Evolutionary conservation across 1,140 invertebrate species (phyloP), one percentile per base, ranked within the genome.

Genomic region (Nautilus pompilius): DNA sequence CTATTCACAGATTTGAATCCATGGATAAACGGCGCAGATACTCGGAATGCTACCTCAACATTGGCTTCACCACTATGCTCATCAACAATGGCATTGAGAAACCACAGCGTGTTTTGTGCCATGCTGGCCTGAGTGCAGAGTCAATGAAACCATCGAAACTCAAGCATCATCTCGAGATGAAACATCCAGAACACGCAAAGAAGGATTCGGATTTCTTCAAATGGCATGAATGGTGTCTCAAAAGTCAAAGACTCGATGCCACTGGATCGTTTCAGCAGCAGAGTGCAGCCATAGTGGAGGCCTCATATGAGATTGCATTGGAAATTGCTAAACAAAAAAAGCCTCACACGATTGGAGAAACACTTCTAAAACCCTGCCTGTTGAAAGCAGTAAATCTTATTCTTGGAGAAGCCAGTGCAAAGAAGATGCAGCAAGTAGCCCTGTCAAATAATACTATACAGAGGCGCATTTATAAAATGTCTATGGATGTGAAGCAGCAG

Each of bases 401-500:
- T n/a, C n/a, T n/a, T n/a, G n/a, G n/a, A n/a, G n/a, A n/a, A n/a
- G n/a, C n/a, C n/a, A n/a, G n/a, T n/a, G n/a, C n/a, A n/a, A n/a
- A n/a, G n/a, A n/a, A 41, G 48, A 49, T 49, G 48, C 20, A 49
- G 48, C 48, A 49, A 49, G 6, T 49, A 49, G 6, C 48, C 48
- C 48, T 49, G 48, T 20, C 48, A 49, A 49, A 49, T 49, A 49
- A 49, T 20, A 20, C 20, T 49, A 49, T 49, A 49, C 48, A 49
- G 48, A 49, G 6, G 48, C 48, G 20, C 20, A 49, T 49, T 49
- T 49, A 15, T 49, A 49, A 49, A 49, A 49, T 49, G 48, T 49
- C 48, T 49, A 49, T 49, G 48, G 20, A 49, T n/a, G n/a, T n/a
- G n/a, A n/a, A n/a, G n/a, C n/a, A n/a, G 48, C 48, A 49, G 48